Evolutionary conservation across 2,113 vertebrate genomes (phyloP).

Genomic region (Muntiacus muntjak): DNA sequence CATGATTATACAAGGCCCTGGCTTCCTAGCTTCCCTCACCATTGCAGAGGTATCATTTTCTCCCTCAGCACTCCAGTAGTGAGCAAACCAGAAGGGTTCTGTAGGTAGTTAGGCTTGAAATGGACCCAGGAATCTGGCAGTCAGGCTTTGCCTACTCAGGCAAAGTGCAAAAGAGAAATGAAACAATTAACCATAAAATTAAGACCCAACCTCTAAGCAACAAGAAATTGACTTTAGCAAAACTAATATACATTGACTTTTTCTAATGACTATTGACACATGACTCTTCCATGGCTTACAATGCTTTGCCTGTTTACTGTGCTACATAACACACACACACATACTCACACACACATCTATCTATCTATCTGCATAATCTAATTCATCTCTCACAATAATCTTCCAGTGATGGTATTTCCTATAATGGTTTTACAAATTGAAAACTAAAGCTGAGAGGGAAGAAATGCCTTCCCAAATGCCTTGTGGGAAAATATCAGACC

Average conservation of each 20-base stretch:
- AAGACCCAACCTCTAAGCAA: background rate
- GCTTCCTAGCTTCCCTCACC: background rate
- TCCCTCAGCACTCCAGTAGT: background rate
- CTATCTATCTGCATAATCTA: background rate
- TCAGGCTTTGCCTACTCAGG: background rate
- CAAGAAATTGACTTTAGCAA: background rate
- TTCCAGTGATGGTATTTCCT: background rate
- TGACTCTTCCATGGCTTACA: background rate
- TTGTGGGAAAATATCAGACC: background rate
- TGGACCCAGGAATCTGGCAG: background rate
- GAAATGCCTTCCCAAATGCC: background rate
- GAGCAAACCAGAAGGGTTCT: background rate
- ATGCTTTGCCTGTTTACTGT: background rate
- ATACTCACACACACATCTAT: background rate
- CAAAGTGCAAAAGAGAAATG: background rate
- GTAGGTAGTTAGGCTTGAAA: background rate
- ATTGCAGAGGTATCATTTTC: background rate
- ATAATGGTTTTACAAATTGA: background rate
- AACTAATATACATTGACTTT: background rate
- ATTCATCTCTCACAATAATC: background rate
- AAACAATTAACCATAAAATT: background rate
- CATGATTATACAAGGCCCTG: background rate
- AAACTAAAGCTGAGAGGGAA: background rate
- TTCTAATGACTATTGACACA: background rate
- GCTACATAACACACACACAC: background rate